Conservation (phyloP, 2,888 invertebrate species). For the Omphaloscelis lunosa region DNA sequence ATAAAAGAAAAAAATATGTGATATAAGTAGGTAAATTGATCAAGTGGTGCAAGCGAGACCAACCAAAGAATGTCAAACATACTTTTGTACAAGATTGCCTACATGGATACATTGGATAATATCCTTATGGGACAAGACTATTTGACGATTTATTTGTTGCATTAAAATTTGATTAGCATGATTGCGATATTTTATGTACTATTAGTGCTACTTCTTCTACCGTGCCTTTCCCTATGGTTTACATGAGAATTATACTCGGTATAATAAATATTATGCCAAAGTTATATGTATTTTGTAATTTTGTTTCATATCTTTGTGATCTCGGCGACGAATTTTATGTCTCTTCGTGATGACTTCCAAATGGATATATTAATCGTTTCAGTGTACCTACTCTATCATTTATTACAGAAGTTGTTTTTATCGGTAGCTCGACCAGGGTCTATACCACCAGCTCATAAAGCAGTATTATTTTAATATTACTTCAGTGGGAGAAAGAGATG, state of each 20-base stretch:
- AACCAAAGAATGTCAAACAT: slow-evolving; percentile 55
- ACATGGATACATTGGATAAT: slow-evolving; percentile 11
- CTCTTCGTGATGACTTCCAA: slow-evolving; percentile 56
- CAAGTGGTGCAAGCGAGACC: slow-evolving; percentile 44
- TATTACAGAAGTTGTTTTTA: slow-evolving; percentile 44
- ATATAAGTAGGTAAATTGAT: slow-evolving; percentile 26
- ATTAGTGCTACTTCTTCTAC: slow-evolving; percentile 45
- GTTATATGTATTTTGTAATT: slow-evolving; percentile 19
- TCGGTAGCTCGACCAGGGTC: slow-evolving; percentile 26
- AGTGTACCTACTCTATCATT: slow-evolving; percentile 24
- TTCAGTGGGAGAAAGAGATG: too few relatives aligned
- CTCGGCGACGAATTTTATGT: slow-evolving; percentile 49
- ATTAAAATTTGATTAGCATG: slow-evolving; percentile 30
- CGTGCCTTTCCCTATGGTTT: slow-evolving; percentile 53
- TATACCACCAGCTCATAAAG: too few relatives aligned
- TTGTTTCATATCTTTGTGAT: slow-evolving; percentile 53
- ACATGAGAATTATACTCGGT: slow-evolving; percentile 32
- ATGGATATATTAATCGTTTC: slow-evolving; percentile 40
- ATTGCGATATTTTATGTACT: slow-evolving; percentile 27
- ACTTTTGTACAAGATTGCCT: slow-evolving; percentile 42
- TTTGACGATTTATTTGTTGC: slow-evolving; percentile 17
- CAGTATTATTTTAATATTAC: too few relatives aligned
- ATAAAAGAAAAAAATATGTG: slow-evolving; percentile 25
- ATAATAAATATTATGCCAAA: slow-evolving; percentile 47
- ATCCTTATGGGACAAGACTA: slow-evolving; percentile 8